A percentile compares a stretch with the other conserved stretches of the same genome.
Conservation (phyloP, 2,888 invertebrate species). For the Mechanitis mazaeus region DNA sequence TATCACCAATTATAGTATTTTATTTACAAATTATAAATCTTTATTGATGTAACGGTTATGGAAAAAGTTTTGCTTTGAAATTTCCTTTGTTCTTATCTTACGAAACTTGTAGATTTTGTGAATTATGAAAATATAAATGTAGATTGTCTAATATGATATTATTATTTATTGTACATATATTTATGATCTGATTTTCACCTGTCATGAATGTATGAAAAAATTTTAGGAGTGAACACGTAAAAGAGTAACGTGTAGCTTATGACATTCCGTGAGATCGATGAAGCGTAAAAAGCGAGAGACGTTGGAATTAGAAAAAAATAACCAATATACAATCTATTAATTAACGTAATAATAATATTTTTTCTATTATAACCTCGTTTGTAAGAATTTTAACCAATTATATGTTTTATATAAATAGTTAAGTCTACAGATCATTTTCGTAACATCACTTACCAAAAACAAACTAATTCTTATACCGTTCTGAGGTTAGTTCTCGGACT, state of each 20-base stretch:
- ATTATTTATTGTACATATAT: not conserved
- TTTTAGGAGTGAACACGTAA: slow-evolving; percentile 11
- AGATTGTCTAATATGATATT: too few relatives aligned
- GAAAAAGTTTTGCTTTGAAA: not conserved
- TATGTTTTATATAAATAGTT: too few relatives aligned
- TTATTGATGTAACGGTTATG: not conserved
- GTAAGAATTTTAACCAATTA: too few relatives aligned
- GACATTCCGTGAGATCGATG: slow-evolving; percentile 58
- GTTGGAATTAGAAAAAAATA: slow-evolving; percentile 1
- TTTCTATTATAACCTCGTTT: too few relatives aligned
- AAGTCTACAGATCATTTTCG: too few relatives aligned
- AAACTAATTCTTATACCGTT: too few relatives aligned
- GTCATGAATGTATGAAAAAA: slow-evolving; percentile 9
- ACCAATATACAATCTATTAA: not conserved
- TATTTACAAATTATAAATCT: slow-evolving; percentile 18
- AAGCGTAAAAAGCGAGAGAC: slow-evolving; percentile 38
- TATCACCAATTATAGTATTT: slow-evolving; percentile 27
- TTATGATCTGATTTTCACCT: slow-evolving; percentile 11
- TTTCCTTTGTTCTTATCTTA: too few relatives aligned
- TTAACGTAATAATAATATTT: not conserved
- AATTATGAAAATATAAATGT: too few relatives aligned
- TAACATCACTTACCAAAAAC: too few relatives aligned
- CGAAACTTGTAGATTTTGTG: too few relatives aligned
- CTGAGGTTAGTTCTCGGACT: too few relatives aligned
- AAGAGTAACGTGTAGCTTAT: slow-evolving; percentile 39